phyloP scores from a whole-genome alignment of 2,888 invertebrate genomes.

The Phengaris alcon region DNA sequence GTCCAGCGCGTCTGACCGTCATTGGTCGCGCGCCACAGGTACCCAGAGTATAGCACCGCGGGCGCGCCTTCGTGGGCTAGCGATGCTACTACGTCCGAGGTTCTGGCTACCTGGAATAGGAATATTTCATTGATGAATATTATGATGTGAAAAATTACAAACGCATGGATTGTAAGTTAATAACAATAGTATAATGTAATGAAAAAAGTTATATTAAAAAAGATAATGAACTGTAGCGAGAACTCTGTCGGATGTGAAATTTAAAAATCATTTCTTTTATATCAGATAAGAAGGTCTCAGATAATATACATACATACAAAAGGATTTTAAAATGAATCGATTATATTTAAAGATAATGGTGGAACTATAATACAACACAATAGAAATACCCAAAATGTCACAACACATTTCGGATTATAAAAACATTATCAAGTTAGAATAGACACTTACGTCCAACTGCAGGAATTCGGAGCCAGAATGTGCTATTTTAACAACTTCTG shows the following conservation, averaged over 20 bases:
- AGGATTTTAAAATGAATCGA: no score
- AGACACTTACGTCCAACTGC: slow-evolving; percentile 84
- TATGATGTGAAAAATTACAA: no score
- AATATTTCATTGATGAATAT: not conserved
- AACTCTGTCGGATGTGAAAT: no score
- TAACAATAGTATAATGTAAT: no score
- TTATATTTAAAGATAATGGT: not conserved
- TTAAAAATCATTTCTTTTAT: no score
- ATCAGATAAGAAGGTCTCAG: no score
- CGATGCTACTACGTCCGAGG: slow-evolving; percentile 88
- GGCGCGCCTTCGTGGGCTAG: slow-evolving; percentile 81
- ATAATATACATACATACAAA: no score
- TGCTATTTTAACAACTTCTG: slow-evolving; percentile 94
- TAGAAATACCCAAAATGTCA: not conserved
- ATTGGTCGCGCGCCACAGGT: slow-evolving; percentile 85
- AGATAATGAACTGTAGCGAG: no score
- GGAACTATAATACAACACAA: slow-evolving; percentile 1
- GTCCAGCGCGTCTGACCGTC: slow-evolving; percentile 85
- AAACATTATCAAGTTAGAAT: slow-evolving; percentile 26
- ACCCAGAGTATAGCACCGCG: slow-evolving; percentile 84
- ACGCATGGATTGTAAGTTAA: no score
- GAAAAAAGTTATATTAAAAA: no score
- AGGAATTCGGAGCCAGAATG: slow-evolving; percentile 92
- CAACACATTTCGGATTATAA: not conserved
- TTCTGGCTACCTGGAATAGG: slow-evolving; percentile 85